These are phyloP conservation scores for Oxyscelio sp. DNA, from an alignment of 2,888 invertebrate genomes.

Conservation along the genomic window DNA sequence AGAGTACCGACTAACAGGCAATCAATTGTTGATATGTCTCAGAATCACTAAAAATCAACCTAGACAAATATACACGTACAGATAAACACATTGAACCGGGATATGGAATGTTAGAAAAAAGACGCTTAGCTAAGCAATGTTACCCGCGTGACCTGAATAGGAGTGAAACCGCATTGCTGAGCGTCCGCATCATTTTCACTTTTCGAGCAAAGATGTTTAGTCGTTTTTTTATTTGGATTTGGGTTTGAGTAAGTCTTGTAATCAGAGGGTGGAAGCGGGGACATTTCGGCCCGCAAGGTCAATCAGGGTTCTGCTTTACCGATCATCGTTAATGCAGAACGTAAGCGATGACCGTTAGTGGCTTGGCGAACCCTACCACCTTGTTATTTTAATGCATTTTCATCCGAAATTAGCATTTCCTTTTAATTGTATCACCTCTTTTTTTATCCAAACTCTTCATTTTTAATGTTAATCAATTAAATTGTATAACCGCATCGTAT, in stretches of 20 bases:
- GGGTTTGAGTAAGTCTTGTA: no score
- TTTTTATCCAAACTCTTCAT: constrained; percentile 17
- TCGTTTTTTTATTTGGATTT: constrained; percentile 63
- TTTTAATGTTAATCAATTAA: constrained; percentile 20
- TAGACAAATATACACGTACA: constrained; percentile 51
- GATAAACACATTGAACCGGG: background rate
- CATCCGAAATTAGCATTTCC: constrained; percentile 24
- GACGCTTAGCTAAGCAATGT: constrained; percentile 31
- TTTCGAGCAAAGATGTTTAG: constrained; percentile 57
- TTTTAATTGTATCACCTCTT: constrained; percentile 35
- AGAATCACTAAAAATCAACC: constrained; percentile 77
- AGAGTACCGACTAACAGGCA: constrained; percentile 88
- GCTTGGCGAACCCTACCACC: no score
- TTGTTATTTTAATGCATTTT: no score
- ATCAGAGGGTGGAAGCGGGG: no score
- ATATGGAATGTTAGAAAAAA: background rate
- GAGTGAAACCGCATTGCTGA: constrained; percentile 42
- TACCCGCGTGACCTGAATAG: constrained; percentile 54
- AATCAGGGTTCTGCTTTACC: no score
- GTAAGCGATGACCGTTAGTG: no score
- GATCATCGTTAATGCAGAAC: no score
- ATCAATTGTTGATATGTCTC: constrained; percentile 85
- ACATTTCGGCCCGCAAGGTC: no score
- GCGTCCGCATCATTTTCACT: constrained; percentile 58
- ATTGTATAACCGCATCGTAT: constrained; percentile 16